These are phyloP conservation scores for Enteromius afrohamiltoni DNA, from an alignment of 2,797 vertebrate genomes.

Conservation along the genomic window DNA sequence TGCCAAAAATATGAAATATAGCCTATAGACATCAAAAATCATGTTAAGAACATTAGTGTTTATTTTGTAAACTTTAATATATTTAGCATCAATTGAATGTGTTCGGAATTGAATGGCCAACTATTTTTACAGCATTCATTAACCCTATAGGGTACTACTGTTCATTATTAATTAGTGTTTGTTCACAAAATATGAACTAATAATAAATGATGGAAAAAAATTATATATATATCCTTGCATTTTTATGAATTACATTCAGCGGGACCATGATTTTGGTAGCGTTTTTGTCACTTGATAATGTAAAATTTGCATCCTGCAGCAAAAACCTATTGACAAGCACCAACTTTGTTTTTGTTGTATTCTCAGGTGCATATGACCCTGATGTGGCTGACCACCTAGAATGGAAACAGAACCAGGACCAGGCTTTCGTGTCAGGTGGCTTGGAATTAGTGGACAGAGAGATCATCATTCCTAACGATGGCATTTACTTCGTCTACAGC, in stretches of 20 bases:
- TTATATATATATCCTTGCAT: not conserved
- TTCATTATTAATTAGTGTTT: not conserved
- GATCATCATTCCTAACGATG: conserved; percentile 67
- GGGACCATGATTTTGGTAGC: not conserved
- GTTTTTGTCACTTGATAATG: not conserved
- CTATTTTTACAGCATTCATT: not conserved
- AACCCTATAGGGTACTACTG: not conserved
- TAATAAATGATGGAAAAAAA: not conserved
- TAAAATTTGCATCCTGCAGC: not conserved
- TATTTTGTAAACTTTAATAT: not conserved
- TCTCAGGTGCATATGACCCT: conserved; percentile 64
- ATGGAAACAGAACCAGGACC: conserved; percentile 67
- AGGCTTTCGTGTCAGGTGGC: conserved; percentile 66
- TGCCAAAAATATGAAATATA: not conserved
- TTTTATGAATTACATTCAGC: not conserved
- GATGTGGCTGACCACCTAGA: conserved; percentile 13
- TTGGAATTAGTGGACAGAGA: conserved; percentile 67
- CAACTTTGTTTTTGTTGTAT: not conserved
- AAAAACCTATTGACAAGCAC: not conserved
- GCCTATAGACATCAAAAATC: not conserved
- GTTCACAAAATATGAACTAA: not conserved
- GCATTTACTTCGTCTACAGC: conserved; percentile 80
- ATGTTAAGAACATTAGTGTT: not conserved
- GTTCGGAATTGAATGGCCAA: not conserved
- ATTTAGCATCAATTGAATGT: not conserved